phyloP scores from a whole-genome alignment of 1,140 invertebrate genomes.

The Platorchestia sp. region DNA sequence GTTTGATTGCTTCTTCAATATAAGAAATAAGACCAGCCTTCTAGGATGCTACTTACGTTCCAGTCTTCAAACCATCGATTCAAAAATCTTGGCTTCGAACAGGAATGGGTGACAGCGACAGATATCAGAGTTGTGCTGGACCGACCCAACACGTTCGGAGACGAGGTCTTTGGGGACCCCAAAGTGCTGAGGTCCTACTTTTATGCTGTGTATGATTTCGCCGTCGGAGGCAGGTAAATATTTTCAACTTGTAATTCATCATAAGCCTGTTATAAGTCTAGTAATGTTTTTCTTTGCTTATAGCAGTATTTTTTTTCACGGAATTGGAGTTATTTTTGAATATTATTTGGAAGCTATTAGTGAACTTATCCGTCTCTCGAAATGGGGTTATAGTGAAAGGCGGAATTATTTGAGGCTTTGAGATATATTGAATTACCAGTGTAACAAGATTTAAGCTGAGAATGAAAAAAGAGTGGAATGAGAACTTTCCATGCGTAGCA shows the following conservation, averaged over 20 bases:
- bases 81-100: too few relatives aligned
- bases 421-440: too few relatives aligned
- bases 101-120: slow-evolving; percentile 96
- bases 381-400: too few relatives aligned
- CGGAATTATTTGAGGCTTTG: neutral
- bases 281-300: neutral
- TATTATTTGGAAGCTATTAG: neutral
- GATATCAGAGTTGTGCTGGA: slow-evolving; percentile 92
- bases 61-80: too few relatives aligned
- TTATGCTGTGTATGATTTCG: slow-evolving; percentile 96
- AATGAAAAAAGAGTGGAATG: too few relatives aligned
- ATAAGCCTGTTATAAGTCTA: neutral
- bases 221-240: slow-evolving; percentile 87
- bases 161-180: slow-evolving; percentile 95
- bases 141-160: slow-evolving; percentile 96
- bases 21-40: too few relatives aligned
- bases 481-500: too few relatives aligned
- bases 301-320: neutral
- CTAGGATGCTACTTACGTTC: too few relatives aligned
- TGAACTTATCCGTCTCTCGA: neutral
- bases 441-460: too few relatives aligned
- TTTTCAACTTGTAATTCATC: neutral
- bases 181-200: slow-evolving; percentile 96
- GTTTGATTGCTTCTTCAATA: too few relatives aligned
- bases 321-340: neutral